Evolutionary conservation across 1,140 invertebrate species (phyloP), one percentile per base, ranked within the genome.

Genomic region (Brevipalpus yothersi): DNA sequence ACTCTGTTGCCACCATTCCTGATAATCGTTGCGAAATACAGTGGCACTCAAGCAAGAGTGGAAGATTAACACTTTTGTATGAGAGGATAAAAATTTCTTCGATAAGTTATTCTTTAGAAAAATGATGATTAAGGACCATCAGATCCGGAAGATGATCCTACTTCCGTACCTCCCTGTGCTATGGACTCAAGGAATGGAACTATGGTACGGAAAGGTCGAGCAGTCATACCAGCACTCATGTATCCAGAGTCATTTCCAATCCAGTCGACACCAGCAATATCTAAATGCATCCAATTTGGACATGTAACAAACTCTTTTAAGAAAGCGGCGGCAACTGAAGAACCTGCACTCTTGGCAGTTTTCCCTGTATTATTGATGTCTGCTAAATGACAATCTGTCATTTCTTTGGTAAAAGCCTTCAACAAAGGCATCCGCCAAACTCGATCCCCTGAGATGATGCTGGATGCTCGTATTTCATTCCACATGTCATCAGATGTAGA

Each of bases 391-490:
- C 76, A 76, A 60, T 80, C 75, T 51, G 75, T 80, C 51, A 91
- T 72, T 67, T 80, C 75, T 59, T 80, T 78, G 7, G 78, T 78
- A 66, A 82, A 92, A 65, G 80, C 78, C 55, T 83, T 78, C 80
- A 84, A 91, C 0, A 92, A 68, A 0, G 89, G 89, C 74, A 93
- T 79, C 65, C 86, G 75, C 89, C 89, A 93, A 4, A 92, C 72
- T 53, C 89, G 74, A 71, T 93, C 89, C 0, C 89, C 89, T 1
- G 84, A 85, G 10, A 74, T 62, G 4, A 72, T 69, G 39, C 84
- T 69, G 59, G 72, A 69, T 70, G 75, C 68, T 63, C 78, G 74
- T 17, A 86, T 67, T 39, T 75, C 71, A 49, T 79, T 70, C 70
- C 77, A 86, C 13, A 84, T 65, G 11, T 73, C 70, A 40, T 75